Base-by-base conservation (phyloP, 2,888 invertebrate species). In the Coleophora flavipennella region DNA sequence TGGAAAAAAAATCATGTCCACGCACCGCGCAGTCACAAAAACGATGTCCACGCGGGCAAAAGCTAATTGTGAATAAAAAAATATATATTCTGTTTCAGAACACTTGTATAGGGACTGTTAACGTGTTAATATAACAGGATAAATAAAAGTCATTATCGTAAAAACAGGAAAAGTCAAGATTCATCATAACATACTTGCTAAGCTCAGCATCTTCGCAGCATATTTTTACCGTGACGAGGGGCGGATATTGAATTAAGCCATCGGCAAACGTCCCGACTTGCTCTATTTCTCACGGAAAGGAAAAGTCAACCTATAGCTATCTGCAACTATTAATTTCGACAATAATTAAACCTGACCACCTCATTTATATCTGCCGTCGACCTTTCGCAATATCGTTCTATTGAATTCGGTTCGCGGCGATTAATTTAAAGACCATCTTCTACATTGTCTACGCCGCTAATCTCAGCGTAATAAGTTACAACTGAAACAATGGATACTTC, bases 231-330 rank as follows among this genome's bases (percentile, higher is more conserved):
- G 67, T 71, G 74, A 77, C 63, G 71, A 70, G 74, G 80, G 74
- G 67, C 59, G 51, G 62, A 71, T 71, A 79, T 79, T 73, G 77
- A 79, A 80, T 80, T 80, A 80, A 75, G 67, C 73, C 74, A 78
- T 79, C 70, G 68, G 63, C 62, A 65, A 56, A 62, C 58, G 53
- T 59, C 61, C 51, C 56, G 55, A 53, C 20, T 6, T n/a, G n/a
- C 3, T 59, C 71, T 72, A 78, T 79, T 75, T 76, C 79, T 77
- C 67, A 62, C 51, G 59, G 60, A 61, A 62, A 67, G 65, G 66
- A 70, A n/a, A n/a, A n/a, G n/a, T n/a, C n/a, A n/a, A 66, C 61
- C 46, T 48, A 42, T 50, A 49, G 54, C 68, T 80, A 78, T 79
- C 79, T 67, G 53, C 56, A 59, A 61, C 73, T 77, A 78, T 76